phyloP scores from a whole-genome alignment of 2,888 invertebrate genomes.

The Brachynemurus nebulosus region DNA sequence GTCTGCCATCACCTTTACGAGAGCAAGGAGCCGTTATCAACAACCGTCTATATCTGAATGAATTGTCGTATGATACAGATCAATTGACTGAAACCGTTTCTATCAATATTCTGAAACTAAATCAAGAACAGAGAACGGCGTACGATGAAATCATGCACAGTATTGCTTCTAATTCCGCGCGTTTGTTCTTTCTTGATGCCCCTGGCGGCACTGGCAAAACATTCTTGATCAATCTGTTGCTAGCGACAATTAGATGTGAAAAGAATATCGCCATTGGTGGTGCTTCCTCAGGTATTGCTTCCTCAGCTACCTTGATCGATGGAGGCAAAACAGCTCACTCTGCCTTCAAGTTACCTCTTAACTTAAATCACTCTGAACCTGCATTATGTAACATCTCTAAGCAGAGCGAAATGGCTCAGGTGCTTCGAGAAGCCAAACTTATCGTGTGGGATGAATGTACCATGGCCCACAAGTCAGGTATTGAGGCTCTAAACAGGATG shows the following conservation, averaged over 20 bases:
- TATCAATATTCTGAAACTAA: constrained; percentile 9
- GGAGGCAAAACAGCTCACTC: constrained; percentile 27
- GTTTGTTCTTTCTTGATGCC: constrained; percentile 24
- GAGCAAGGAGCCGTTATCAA: not conserved
- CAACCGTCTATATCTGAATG: constrained; percentile 2
- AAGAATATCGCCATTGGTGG: constrained; percentile 25
- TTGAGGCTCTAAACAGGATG: constrained; percentile 22
- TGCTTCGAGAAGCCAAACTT: constrained; percentile 13
- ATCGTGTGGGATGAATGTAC: constrained; percentile 23
- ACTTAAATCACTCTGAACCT: constrained; percentile 10
- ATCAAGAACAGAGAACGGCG: constrained; percentile 9
- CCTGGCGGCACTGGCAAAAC: constrained; percentile 10
- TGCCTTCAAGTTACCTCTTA: constrained; percentile 24
- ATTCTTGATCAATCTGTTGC: constrained; percentile 14
- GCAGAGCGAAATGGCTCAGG: constrained; percentile 21
- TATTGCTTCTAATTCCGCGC: constrained; percentile 9
- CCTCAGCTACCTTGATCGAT: constrained; percentile 27
- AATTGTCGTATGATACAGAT: not conserved
- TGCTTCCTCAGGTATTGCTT: constrained; percentile 27
- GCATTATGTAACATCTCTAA: constrained; percentile 15
- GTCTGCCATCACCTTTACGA: constrained; percentile 15
- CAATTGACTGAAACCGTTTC: constrained; percentile 1
- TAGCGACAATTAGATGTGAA: constrained; percentile 21
- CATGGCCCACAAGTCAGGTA: constrained; percentile 20
- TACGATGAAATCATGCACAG: constrained; percentile 2